Conservation (phyloP, 1,140 invertebrate genomes). For the Pteromalus puparum region DNA sequence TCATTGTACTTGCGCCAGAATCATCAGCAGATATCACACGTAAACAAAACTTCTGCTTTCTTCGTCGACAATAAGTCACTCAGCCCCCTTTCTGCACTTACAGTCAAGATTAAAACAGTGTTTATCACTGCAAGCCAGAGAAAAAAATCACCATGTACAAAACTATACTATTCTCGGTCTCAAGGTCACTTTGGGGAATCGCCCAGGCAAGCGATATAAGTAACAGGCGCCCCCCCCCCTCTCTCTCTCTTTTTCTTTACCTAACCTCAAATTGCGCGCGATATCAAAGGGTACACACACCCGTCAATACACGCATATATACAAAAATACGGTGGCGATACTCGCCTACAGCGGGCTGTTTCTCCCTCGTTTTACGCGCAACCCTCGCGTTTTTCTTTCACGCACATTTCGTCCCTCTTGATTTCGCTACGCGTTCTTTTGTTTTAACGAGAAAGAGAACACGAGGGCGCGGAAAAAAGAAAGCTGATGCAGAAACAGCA, state of each 20-base stretch:
- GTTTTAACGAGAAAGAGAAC: conserved; percentile 16
- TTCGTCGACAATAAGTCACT: neutral
- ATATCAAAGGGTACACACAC: conserved; percentile 1
- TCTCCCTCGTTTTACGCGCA: neutral
- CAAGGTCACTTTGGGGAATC: conserved; percentile 25
- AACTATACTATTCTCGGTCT: conserved; percentile 8
- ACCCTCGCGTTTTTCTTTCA: neutral
- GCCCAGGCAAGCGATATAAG: neutral
- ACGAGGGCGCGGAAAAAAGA: neutral
- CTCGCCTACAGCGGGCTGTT: no score
- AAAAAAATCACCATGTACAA: neutral
- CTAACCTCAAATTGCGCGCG: conserved; percentile 33
- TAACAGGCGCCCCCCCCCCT: neutral
- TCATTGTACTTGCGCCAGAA: neutral
- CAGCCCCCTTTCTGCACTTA: neutral
- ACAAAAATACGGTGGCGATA: neutral
- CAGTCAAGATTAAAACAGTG: neutral
- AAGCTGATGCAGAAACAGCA: neutral
- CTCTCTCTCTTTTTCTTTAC: neutral
- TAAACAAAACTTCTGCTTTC: neutral
- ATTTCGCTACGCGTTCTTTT: neutral
- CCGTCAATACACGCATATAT: neutral
- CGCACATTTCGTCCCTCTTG: neutral
- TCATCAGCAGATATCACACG: neutral
- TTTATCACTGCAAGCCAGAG: neutral